phyloP scores from a whole-genome alignment of 1,140 invertebrate species.

The Drosophila insularis region DNA sequence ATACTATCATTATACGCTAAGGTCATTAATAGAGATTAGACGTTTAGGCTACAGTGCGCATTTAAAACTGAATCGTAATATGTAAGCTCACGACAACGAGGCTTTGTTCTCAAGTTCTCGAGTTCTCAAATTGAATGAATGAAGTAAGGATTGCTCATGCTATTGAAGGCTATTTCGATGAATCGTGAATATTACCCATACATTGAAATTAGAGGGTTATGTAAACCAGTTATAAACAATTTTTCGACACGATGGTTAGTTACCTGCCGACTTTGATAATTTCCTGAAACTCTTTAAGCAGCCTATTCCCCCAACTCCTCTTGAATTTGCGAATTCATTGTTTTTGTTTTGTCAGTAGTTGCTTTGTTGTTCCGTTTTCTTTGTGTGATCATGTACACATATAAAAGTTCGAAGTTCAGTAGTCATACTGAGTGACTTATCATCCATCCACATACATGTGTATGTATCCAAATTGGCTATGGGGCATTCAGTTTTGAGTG shows the following conservation, averaged over 20 bases:
- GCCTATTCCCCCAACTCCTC: neutral
- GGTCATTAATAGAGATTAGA: slow-evolving; percentile 4
- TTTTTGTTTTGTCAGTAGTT: slow-evolving; percentile 2
- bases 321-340: neutral
- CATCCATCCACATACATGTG: neutral
- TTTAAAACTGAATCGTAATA: neutral
- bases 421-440: neutral
- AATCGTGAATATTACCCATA: neutral
- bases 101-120: neutral
- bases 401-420: neutral
- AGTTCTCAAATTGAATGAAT: neutral
- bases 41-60: neutral
- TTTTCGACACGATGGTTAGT: neutral
- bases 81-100: slow-evolving; percentile 3
- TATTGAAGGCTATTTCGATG: neutral
- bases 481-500: slow-evolving; percentile 40
- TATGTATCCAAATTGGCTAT: slow-evolving; percentile 35
- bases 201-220: neutral
- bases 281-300: neutral
- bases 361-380: slow-evolving; percentile 23
- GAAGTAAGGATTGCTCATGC: neutral
- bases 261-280: no score
- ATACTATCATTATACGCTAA: neutral
- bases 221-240: neutral
- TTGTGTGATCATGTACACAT: slow-evolving; percentile 30